Percentiles rank a stretch among this genome's conserved stretches.
These are phyloP conservation scores for Limosa lapponica DNA, from an alignment of 2,797 vertebrate species.

Conservation along the genomic window DNA sequence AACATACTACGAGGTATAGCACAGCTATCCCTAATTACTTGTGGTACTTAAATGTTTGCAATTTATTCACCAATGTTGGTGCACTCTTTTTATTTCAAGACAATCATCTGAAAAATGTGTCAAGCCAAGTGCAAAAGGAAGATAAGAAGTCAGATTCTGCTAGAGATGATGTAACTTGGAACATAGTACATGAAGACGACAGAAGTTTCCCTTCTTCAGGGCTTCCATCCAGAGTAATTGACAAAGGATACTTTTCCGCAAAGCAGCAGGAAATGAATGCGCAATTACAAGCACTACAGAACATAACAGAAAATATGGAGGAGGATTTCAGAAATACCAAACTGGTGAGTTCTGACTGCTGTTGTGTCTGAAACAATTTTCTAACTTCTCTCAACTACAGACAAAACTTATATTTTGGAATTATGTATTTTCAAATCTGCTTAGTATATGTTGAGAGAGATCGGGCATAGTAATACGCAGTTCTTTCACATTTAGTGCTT, in stretches of 20 bases:
- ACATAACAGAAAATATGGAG: constrained; percentile 87
- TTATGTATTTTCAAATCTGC: neutral
- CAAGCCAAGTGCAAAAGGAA: neutral
- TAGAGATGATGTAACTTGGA: constrained; percentile 49
- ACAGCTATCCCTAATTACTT: neutral
- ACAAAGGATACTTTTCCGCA: constrained; percentile 72
- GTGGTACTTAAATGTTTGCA: neutral
- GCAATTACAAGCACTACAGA: constrained; percentile 84
- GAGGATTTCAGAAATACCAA: constrained; percentile 81
- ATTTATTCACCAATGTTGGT: neutral
- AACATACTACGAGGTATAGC: neutral
- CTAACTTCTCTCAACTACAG: neutral
- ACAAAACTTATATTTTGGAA: neutral
- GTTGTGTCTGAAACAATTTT: neutral
- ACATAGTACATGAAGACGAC: neutral
- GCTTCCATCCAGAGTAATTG: neutral
- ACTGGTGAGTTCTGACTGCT: constrained; percentile 72
- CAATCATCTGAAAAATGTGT: neutral
- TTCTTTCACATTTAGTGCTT: neutral
- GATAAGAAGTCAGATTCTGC: neutral
- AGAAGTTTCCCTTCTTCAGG: neutral
- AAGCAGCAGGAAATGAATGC: constrained; percentile 83
- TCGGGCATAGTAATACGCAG: fast-evolving
- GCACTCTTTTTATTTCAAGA: neutral
- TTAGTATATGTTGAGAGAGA: neutral